Percentiles rank a stretch among this genome's conserved stretches.
Evolutionary conservation across 2,113 vertebrate genomes (phyloP).

Genomic region (Pithys albifrons): DNA sequence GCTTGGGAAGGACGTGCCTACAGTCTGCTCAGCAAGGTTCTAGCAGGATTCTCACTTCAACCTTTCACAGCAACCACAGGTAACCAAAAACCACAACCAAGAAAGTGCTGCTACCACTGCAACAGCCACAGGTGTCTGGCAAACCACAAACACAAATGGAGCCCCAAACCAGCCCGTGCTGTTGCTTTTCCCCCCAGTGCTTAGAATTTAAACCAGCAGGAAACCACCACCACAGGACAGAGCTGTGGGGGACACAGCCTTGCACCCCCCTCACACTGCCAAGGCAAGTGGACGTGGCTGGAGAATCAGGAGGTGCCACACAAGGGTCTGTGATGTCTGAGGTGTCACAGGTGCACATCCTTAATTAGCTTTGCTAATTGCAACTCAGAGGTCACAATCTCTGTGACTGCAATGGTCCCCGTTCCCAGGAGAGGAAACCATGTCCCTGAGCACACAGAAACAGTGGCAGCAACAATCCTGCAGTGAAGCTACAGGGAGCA

Average conservation of each 20-base stretch:
- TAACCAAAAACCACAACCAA: neutral
- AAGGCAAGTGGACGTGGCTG: rapidly evolving
- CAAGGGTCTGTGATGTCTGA: rapidly evolving
- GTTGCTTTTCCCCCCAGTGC: neutral
- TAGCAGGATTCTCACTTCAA: rapidly evolving
- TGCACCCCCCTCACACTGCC: neutral
- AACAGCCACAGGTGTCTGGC: neutral
- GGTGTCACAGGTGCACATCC: neutral
- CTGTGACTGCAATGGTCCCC: neutral
- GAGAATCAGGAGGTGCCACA: neutral
- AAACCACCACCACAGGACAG: neutral
- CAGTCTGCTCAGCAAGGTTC: neutral
- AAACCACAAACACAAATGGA: neutral
- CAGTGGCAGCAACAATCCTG: neutral
- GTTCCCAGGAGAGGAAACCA: neutral
- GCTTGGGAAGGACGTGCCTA: neutral
- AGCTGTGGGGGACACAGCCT: rapidly evolving
- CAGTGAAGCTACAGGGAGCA: neutral
- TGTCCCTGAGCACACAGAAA: rapidly evolving
- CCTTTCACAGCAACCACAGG: neutral
- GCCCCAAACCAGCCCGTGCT: neutral
- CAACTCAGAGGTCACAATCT: neutral
- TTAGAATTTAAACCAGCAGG: neutral
- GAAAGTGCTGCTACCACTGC: neutral
- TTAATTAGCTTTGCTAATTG: neutral